Evolutionary conservation across 1,140 invertebrate genomes (phyloP).

Genomic region (Trialeurodes vaporariorum): DNA sequence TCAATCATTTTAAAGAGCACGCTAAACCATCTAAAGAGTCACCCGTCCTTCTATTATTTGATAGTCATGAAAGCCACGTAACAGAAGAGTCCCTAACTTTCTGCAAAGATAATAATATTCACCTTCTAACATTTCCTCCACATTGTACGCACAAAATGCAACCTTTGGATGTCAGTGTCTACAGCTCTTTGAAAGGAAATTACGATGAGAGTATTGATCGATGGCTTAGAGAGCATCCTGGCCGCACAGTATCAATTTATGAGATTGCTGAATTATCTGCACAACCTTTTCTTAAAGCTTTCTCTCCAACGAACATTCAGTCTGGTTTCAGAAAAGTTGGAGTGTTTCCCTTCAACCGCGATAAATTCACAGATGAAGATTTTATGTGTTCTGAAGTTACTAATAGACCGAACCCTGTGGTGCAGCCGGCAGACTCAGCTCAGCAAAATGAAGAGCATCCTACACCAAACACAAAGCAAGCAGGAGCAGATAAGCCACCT

Average conservation of each 20-base stretch:
- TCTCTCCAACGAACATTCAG: slow-evolving; percentile 34
- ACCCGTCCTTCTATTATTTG: slow-evolving; percentile 32
- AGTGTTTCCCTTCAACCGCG: slow-evolving; percentile 33
- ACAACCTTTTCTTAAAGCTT: slow-evolving; percentile 25
- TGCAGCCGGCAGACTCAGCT: no score
- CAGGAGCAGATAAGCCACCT: no score
- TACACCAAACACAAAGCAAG: no score
- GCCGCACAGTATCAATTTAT: slow-evolving; percentile 29
- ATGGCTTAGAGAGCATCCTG: slow-evolving; percentile 27
- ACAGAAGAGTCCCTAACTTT: slow-evolving; percentile 23
- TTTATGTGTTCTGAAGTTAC: slow-evolving; percentile 23
- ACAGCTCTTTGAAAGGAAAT: slow-evolving; percentile 15
- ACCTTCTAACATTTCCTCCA: slow-evolving; percentile 26
- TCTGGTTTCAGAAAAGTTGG: slow-evolving; percentile 34
- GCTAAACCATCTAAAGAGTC: slow-evolving; percentile 8
- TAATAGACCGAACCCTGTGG: no score
- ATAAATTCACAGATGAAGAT: slow-evolving; percentile 34
- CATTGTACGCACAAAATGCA: slow-evolving; percentile 26
- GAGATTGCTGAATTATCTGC: slow-evolving; percentile 26
- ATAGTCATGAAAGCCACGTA: slow-evolving; percentile 33
- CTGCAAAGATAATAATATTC: slow-evolving; percentile 23
- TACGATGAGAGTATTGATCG: slow-evolving; percentile 21
- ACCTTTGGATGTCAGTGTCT: slow-evolving; percentile 29
- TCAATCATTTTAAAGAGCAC: not conserved
- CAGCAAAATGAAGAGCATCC: no score